Evolutionary conservation across 2,113 vertebrate genomes (phyloP).

Genomic region (Micromys minutus): DNA sequence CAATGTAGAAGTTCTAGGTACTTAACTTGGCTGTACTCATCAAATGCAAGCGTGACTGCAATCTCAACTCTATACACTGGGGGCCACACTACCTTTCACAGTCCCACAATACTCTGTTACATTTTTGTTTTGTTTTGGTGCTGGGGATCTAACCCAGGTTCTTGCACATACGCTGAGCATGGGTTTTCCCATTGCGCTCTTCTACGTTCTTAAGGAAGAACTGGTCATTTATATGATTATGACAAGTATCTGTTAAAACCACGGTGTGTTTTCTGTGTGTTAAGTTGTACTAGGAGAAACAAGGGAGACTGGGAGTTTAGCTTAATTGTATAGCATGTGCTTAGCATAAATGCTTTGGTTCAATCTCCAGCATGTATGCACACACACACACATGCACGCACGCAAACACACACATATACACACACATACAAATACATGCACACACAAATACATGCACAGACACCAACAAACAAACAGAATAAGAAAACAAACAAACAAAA

Average conservation of each 20-base stretch:
- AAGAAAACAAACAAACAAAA: too few relatives aligned
- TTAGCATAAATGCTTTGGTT: neutral
- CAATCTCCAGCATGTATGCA: neutral
- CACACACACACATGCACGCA: too few relatives aligned
- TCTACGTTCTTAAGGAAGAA: neutral
- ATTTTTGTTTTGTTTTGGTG: neutral
- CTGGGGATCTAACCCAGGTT: neutral
- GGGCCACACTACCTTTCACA: too few relatives aligned
- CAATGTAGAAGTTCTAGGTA: constrained; percentile 44
- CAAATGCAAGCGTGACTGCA: constrained; percentile 24
- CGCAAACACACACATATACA: too few relatives aligned
- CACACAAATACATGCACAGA: neutral
- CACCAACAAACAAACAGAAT: too few relatives aligned
- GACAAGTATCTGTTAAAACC: neutral
- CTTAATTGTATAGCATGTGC: neutral
- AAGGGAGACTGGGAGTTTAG: neutral
- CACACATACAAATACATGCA: neutral
- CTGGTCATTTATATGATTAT: neutral
- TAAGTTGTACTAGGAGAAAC: neutral
- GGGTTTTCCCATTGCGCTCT: neutral
- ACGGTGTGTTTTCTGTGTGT: neutral
- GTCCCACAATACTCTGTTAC: neutral
- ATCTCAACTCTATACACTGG: neutral
- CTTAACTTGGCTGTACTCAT: constrained; percentile 58
- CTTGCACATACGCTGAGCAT: neutral